phyloP scores from a whole-genome alignment of 64 coral and sea anemone genomes.

The Stichodactyla mertensii region DNA sequence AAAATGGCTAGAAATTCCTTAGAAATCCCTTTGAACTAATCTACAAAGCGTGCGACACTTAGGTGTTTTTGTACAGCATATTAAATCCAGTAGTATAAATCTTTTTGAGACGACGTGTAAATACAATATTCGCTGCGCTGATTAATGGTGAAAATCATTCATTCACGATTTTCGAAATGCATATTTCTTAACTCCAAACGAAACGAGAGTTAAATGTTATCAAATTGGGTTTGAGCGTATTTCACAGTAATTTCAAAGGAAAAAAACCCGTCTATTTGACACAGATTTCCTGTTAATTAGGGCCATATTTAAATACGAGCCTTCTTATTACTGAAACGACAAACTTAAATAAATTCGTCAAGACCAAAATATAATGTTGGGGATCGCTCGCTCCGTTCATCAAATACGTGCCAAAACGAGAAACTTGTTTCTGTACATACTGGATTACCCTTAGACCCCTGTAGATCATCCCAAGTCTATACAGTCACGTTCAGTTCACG shows the following conservation, averaged over 20 bases:
- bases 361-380: neutral
- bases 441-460: constrained; percentile 5
- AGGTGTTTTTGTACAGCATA: neutral
- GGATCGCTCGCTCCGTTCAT: neutral
- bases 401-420: constrained; percentile 1
- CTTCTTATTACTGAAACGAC: constrained; percentile 6
- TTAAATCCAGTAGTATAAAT: neutral
- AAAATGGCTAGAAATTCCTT: neutral
- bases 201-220: neutral
- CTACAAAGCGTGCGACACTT: neutral
- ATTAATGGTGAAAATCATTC: neutral
- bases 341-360: neutral
- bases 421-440: neutral
- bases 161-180: neutral
- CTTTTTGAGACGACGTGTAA: neutral
- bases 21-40: neutral
- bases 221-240: neutral
- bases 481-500: neutral
- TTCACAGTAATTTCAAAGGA: constrained; percentile 1
- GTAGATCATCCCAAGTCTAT: neutral
- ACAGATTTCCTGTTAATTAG: constrained; percentile 17
- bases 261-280: neutral
- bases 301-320: constrained; percentile 1
- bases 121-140: neutral
- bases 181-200: neutral